These are phyloP conservation scores for Psococerastis gibbosa DNA, from an alignment of 2,888 invertebrate species.

Conservation along the genomic window DNA sequence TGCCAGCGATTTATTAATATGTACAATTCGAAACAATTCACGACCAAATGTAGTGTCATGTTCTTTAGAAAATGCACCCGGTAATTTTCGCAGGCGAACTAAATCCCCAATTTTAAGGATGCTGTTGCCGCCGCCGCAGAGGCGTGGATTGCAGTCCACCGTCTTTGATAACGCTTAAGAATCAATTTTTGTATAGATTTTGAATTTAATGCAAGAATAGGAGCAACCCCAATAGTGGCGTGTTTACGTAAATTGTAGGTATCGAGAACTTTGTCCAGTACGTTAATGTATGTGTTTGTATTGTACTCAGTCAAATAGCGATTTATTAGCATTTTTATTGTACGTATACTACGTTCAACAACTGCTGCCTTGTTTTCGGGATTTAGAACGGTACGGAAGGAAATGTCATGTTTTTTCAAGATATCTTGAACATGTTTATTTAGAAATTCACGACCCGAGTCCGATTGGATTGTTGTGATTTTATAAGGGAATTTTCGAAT, in stretches of 20 bases:
- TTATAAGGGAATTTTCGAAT: background rate
- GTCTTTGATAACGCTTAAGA: no score
- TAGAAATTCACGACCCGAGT: background rate
- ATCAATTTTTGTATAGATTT: no score
- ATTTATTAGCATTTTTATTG: background rate
- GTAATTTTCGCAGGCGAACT: background rate
- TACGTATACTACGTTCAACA: background rate
- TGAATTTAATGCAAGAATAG: no score
- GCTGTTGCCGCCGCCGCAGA: no score
- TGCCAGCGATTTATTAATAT: background rate
- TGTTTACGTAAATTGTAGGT: background rate
- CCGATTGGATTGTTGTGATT: background rate
- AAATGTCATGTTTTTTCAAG: background rate
- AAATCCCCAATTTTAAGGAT: background rate
- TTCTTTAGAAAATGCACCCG: background rate
- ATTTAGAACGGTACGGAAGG: background rate
- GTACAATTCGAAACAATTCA: background rate
- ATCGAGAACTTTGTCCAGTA: background rate
- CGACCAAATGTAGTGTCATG: background rate
- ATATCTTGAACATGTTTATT: background rate
- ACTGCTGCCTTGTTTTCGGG: background rate
- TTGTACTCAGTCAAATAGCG: background rate
- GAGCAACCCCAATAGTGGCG: background rate
- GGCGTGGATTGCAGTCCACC: no score
- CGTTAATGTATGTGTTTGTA: background rate